Evolutionary conservation across 2,888 invertebrate species (phyloP).

Genomic region (Drosophila macrospina): DNA sequence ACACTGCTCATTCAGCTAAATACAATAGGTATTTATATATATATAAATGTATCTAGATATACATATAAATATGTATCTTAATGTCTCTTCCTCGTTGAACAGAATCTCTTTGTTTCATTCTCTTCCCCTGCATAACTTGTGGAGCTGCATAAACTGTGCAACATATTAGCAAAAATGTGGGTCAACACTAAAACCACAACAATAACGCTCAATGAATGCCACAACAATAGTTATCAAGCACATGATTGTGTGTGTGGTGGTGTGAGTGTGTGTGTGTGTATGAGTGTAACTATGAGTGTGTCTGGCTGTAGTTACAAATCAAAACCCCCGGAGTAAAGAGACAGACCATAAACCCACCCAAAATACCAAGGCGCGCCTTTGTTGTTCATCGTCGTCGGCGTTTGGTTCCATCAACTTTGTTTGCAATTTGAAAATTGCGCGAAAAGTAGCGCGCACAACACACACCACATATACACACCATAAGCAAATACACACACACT

Average conservation of each 20-base stretch:
- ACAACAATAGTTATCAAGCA: conserved; percentile 60
- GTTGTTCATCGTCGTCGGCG: conserved; percentile 31
- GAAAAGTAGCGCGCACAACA: conserved; percentile 58
- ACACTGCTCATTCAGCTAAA: background rate
- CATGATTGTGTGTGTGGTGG: conserved; percentile 15
- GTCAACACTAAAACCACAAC: conserved; percentile 73
- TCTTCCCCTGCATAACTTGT: conserved; percentile 1
- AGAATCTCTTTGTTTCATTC: background rate
- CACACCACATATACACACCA: conserved; percentile 15
- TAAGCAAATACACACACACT: conserved; percentile 13
- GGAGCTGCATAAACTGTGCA: conserved; percentile 55
- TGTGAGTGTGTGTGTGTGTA: conserved; percentile 13
- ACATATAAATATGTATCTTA: conserved; percentile 4
- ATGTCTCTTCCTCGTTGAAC: background rate
- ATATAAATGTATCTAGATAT: too few relatives aligned
- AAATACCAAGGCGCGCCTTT: conserved; percentile 65
- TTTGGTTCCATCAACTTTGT: conserved; percentile 61
- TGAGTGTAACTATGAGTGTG: conserved; percentile 26
- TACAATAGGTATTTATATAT: background rate
- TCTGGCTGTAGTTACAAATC: conserved; percentile 55
- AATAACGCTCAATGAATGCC: conserved; percentile 76
- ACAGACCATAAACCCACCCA: conserved; percentile 31
- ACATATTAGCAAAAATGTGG: conserved; percentile 78
- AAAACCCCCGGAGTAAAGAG: conserved; percentile 25
- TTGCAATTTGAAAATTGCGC: conserved; percentile 71